Base-by-base conservation (phyloP, 92 coral and sea anemone genomes). In the Parazoanthus swiftii region DNA sequence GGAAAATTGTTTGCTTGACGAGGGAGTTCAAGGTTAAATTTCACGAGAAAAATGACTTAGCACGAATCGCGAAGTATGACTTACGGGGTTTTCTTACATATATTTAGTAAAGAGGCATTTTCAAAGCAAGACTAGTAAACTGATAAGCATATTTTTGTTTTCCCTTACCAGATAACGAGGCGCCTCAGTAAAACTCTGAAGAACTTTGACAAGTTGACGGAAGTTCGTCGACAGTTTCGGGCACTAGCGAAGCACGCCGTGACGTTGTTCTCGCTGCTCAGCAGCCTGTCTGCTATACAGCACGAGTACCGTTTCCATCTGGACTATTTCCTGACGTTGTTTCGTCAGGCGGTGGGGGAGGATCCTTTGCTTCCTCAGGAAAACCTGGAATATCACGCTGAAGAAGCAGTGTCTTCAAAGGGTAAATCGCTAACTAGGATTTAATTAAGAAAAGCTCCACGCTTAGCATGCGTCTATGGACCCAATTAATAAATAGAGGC, bases 301-400 rank as follows among this genome's bases (percentile, higher is more conserved):
- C 99, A 96, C 88, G 98, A 96, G 90, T 96, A 95, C 86, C 99
- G 99, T 58, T 96, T 95, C 84, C 95, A 98, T 76, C 82, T 95
- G 66, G 98, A 92, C 56, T 95, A 95, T 77, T 96, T 95, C 85
- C 74, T 96, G 88, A 90, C 92, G 23, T 86, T 96, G 79, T 96
- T 95, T 89, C 95, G 94, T 70, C 86, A 91, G 75, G 98, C 98
- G 39, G 92, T 95, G 15, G 95, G 96, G 38, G 91, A 92, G 67
- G 96, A 92, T 79, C 89, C 85, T 37, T 89, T 86, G 77, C 89
- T 89, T 14, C 70, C 94, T 8, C 78, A 81, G 4, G 97, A 94
- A 81, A 89, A 83, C 59, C 75, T 92, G 18, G 97, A 94, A 79
- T 94, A 94, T 82, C 92, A 92, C 33, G 94, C 95, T n/a, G 97